A percentile compares a stretch with the other conserved stretches of the same genome.
phyloP scores from a whole-genome alignment of 2,113 vertebrate species.

The Myiopsitta monachus region DNA sequence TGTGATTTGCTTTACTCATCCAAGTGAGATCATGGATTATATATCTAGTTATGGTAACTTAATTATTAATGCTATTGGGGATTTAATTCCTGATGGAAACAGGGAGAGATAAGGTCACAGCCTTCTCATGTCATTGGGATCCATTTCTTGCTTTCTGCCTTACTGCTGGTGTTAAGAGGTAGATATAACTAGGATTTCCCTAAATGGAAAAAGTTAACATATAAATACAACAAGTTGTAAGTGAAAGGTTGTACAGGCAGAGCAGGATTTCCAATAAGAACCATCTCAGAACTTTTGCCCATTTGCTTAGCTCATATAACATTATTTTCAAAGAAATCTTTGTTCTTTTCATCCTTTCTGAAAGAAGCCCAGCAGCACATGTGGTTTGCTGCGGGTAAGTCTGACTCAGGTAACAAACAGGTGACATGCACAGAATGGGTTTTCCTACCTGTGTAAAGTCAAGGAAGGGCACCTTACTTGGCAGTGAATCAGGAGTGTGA shows the following conservation, averaged over 20 bases:
- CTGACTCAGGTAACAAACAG: neutral
- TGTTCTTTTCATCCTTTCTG: neutral
- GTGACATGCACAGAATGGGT: rapidly evolving
- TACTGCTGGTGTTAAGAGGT: neutral
- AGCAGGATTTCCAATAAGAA: neutral
- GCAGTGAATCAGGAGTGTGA: neutral
- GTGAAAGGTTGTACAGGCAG: neutral
- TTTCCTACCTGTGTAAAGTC: neutral
- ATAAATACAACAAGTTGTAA: neutral
- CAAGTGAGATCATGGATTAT: neutral
- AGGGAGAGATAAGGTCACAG: neutral
- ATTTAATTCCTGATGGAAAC: neutral
- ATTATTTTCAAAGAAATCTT: neutral
- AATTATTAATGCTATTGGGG: rapidly evolving
- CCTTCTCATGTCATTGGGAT: neutral
- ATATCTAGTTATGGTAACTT: neutral
- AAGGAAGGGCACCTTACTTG: neutral
- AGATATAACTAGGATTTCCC: neutral
- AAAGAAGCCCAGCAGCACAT: neutral
- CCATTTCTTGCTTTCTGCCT: neutral
- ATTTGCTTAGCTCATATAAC: neutral
- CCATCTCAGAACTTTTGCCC: neutral
- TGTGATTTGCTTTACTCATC: neutral
- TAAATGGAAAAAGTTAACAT: neutral
- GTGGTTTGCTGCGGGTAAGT: neutral